phyloP scores from a whole-genome alignment of 2,797 vertebrate genomes.

The Trachops cirrhosus region DNA sequence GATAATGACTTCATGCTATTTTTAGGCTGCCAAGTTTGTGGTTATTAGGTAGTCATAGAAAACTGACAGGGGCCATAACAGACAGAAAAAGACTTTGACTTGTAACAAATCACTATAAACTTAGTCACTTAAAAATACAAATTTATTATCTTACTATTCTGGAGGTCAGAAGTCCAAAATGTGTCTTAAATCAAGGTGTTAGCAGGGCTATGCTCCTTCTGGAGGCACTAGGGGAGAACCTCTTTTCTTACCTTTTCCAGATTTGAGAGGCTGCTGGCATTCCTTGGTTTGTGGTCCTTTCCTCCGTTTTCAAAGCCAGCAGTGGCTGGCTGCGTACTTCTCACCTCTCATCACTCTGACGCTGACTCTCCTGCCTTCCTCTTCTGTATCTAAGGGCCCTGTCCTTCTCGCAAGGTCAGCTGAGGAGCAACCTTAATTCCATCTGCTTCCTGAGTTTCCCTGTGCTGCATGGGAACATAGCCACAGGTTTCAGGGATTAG shows the following conservation, averaged over 20 bases:
- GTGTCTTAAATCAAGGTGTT: background rate
- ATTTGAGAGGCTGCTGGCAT: background rate
- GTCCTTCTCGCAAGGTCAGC: background rate
- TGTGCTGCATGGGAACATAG: background rate
- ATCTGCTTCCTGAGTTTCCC: background rate
- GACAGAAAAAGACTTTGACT: background rate
- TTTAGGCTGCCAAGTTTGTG: background rate
- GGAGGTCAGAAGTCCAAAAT: background rate
- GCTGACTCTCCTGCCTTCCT: background rate
- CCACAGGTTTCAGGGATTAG: background rate
- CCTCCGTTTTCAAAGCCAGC: background rate
- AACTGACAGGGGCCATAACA: background rate
- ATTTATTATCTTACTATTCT: background rate
- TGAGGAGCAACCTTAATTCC: background rate
- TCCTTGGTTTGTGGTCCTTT: background rate
- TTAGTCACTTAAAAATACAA: background rate
- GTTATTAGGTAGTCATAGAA: background rate
- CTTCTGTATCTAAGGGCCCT: background rate
- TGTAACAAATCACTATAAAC: background rate
- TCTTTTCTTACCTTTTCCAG: background rate
- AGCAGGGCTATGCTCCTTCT: background rate
- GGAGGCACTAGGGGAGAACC: background rate
- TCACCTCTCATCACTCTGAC: background rate
- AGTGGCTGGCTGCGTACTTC: background rate
- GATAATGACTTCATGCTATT: background rate